Base-by-base conservation (phyloP, 1,140 invertebrate species). In the Psilanteris sp. region DNA sequence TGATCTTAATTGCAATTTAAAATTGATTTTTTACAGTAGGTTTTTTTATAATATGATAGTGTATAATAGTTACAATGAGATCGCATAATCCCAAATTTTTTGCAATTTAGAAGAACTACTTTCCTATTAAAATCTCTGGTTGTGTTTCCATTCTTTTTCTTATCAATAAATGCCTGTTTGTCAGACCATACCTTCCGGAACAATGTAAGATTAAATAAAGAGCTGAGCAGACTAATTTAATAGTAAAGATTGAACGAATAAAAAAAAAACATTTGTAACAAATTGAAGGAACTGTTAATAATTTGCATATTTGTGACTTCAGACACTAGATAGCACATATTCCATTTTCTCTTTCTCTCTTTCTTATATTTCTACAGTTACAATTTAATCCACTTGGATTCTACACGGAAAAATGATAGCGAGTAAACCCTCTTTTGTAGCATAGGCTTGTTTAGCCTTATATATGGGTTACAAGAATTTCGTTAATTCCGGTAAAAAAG, bases 141-240 rank as follows among this genome's bases (percentile, higher is more conserved):
- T 66, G 34, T 71, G 18, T 36, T 11, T 2, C 11, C 11, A 22
- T 32, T 71, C 36, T 31, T 67, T 39, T 59, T 43, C 36, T 76
- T 67, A 72, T 74, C 77, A 55, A 52, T 77, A 78, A 72, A 70
- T 75, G 46, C 39, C 73, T 70, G 77, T 77, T 79, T 66, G 78
- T 81, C 72, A 73, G 74, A 73, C 67, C 72, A 59, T 68, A 76
- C 73, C 37, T 73, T 73, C 57, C 67, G 79, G 79, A 83, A 83
- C 76, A 82, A 80, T 85, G 80, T 80, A 79, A 80, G 29, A 77
- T 78, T 43, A 46, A 44, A 39, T 4, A 6, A 9, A 4, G n/a
- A 29, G 8, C 26, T 29, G 18, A n/a, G n/a, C n/a, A n/a, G n/a
- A n/a, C n/a, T n/a, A n/a, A n/a, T n/a, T n/a, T n/a, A n/a, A n/a